Conservation (phyloP, 2,113 vertebrate species). For the Macquaria ambigua region DNA sequence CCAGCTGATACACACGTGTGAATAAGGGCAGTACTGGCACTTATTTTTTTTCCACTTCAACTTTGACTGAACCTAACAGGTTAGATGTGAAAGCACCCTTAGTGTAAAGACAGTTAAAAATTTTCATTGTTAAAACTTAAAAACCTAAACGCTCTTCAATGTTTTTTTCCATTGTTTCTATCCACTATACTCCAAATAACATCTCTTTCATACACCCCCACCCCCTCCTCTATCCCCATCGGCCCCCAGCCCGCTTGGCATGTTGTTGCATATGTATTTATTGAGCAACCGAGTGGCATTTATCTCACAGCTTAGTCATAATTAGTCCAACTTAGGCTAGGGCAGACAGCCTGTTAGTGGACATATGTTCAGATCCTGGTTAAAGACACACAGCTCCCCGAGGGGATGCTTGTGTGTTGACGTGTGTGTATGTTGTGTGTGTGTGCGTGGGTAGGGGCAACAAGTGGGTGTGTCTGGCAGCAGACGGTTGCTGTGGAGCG, state of each 20-base stretch:
- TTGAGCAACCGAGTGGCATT: constrained; percentile 60
- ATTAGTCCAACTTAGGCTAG: constrained; percentile 73
- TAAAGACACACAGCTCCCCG: constrained; percentile 69
- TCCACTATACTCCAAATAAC: not conserved
- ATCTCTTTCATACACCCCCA: not conserved
- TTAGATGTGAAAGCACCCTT: not conserved
- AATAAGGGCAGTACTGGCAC: too few relatives aligned
- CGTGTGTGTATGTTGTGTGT: constrained; percentile 31
- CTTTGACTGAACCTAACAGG: not conserved
- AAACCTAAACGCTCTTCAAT: not conserved
- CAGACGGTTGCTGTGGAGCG: constrained; percentile 63
- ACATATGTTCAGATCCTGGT: constrained; percentile 78
- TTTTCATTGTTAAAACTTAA: not conserved
- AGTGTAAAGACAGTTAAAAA: too few relatives aligned
- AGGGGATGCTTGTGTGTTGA: constrained; percentile 51
- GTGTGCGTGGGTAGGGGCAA: constrained; percentile 43
- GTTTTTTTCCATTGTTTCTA: not conserved
- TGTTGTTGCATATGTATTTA: constrained; percentile 56
- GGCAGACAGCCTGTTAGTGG: constrained; percentile 66
- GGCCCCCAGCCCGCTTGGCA: constrained; percentile 27
- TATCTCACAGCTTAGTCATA: constrained; percentile 79
- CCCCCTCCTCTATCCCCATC: not conserved
- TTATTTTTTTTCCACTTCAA: too few relatives aligned
- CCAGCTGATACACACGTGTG: too few relatives aligned
- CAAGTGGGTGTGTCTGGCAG: constrained; percentile 60